Conservation (phyloP, 2,888 invertebrate genomes). For the Formica aserva region DNA sequence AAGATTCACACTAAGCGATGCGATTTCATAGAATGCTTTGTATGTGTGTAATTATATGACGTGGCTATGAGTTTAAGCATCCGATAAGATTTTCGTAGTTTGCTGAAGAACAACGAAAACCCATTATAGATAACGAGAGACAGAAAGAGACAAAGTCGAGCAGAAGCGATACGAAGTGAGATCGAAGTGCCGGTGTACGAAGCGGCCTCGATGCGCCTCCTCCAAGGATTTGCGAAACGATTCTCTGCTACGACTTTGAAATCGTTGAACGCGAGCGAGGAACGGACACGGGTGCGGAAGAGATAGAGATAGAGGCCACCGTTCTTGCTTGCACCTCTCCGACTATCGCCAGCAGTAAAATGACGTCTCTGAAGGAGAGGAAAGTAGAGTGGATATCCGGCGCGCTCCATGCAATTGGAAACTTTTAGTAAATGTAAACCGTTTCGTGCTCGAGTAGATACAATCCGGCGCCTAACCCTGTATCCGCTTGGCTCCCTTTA, state of each 20-base stretch:
- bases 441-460: slow-evolving; percentile 80
- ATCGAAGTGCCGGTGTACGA: slow-evolving; percentile 71
- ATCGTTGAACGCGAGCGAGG: slow-evolving; percentile 64
- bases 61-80: slow-evolving; percentile 66
- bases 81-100: slow-evolving; percentile 72
- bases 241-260: slow-evolving; percentile 77
- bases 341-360: slow-evolving; percentile 76
- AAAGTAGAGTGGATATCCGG: slow-evolving; percentile 79
- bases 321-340: slow-evolving; percentile 64
- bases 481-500: slow-evolving; percentile 68
- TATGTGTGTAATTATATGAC: slow-evolving; percentile 35
- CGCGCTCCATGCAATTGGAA: slow-evolving; percentile 76
- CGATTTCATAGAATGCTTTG: slow-evolving; percentile 20
- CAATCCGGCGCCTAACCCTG: slow-evolving; percentile 77
- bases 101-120: slow-evolving; percentile 71
- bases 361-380: slow-evolving; percentile 75
- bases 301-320: slow-evolving; percentile 39
- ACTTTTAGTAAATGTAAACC: slow-evolving; percentile 82
- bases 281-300: slow-evolving; percentile 25
- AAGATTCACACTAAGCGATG: background rate
- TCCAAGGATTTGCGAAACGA: slow-evolving; percentile 76
- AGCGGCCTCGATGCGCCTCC: slow-evolving; percentile 73
- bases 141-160: slow-evolving; percentile 70
- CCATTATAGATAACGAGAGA: slow-evolving; percentile 75
- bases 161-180: slow-evolving; percentile 61